Percentiles rank a stretch among this genome's conserved stretches.
phyloP scores from a whole-genome alignment of 92 coral and sea anemone species.

The Zoanthus solanderi region DNA sequence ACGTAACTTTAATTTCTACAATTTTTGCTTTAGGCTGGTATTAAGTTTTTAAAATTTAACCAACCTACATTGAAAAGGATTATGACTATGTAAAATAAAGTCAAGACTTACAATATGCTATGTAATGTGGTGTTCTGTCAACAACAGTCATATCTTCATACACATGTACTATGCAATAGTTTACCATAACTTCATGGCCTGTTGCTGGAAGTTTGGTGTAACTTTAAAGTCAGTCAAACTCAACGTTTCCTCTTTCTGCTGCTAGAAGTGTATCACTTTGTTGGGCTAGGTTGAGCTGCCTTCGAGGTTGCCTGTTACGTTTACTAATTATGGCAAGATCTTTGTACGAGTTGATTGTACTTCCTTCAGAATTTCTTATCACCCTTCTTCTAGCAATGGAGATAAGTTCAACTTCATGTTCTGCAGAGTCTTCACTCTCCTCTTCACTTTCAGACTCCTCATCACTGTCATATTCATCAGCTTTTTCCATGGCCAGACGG shows the following conservation, averaged over 20 bases:
- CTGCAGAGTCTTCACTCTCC: slow-evolving; percentile 27
- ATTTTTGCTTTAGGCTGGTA: neutral
- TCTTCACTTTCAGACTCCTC: slow-evolving; percentile 29
- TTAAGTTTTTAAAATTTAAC: neutral
- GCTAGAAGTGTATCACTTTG: slow-evolving; percentile 38
- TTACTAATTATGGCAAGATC: slow-evolving; percentile 40
- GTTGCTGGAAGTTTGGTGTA: neutral
- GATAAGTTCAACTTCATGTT: slow-evolving; percentile 37
- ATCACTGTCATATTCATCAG: slow-evolving; percentile 21
- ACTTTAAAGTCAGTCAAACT: slow-evolving; percentile 1
- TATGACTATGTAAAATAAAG: neutral
- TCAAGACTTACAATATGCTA: neutral
- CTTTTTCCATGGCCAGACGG: slow-evolving; percentile 41
- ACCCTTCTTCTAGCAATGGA: slow-evolving; percentile 47
- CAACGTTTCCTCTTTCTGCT: slow-evolving; percentile 38
- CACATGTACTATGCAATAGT: neutral
- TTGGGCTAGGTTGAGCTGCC: slow-evolving; percentile 12
- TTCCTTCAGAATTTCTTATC: slow-evolving; percentile 34
- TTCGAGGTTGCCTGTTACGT: neutral
- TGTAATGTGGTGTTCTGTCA: neutral
- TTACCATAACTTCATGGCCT: neutral
- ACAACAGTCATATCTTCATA: slow-evolving; percentile 18
- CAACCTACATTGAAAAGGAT: slow-evolving; percentile 12
- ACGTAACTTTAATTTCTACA: neutral
- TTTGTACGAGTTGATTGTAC: slow-evolving; percentile 30